These are phyloP conservation scores for Aptenodytes forsteri DNA, from an alignment of 2,113 vertebrate genomes.

Conservation along the genomic window DNA sequence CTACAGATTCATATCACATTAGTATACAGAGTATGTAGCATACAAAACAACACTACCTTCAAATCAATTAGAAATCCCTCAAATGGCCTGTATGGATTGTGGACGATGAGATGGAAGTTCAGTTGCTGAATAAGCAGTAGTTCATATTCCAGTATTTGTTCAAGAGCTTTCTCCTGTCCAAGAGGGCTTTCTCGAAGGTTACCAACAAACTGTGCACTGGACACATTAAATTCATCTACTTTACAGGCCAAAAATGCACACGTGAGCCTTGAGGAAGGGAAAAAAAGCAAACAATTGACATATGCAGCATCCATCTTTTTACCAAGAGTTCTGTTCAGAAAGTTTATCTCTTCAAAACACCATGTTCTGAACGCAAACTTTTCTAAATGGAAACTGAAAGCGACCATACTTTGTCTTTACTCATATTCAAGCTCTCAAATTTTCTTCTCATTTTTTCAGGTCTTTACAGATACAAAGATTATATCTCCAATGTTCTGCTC, in stretches of 20 bases:
- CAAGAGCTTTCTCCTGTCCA: conserved; percentile 86
- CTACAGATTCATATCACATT: rapidly evolving
- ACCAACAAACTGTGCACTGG: conserved; percentile 91
- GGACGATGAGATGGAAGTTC: conserved; percentile 95
- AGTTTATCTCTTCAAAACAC: background rate
- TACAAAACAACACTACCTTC: conserved; percentile 77
- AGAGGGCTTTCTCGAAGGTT: conserved; percentile 89
- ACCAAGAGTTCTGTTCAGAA: background rate
- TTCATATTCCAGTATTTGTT: conserved; percentile 95
- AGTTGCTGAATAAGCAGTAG: conserved; percentile 94
- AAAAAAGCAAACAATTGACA: background rate
- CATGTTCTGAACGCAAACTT: background rate
- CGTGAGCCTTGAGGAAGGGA: conserved; percentile 81
- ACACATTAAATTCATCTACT: conserved; percentile 98
- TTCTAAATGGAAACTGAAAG: background rate
- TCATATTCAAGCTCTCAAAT: background rate
- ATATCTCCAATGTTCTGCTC: background rate
- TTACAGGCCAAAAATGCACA: conserved; percentile 94
- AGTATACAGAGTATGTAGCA: rapidly evolving
- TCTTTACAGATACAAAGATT: background rate
- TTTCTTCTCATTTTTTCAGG: background rate
- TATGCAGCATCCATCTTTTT: background rate
- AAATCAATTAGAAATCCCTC: conserved; percentile 95
- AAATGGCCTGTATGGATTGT: conserved; percentile 94
- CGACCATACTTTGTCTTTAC: background rate